Percentiles rank a stretch among this genome's conserved stretches.
phyloP scores from a whole-genome alignment of 2,888 invertebrate genomes.

The Trichogramma dendrolimi region DNA sequence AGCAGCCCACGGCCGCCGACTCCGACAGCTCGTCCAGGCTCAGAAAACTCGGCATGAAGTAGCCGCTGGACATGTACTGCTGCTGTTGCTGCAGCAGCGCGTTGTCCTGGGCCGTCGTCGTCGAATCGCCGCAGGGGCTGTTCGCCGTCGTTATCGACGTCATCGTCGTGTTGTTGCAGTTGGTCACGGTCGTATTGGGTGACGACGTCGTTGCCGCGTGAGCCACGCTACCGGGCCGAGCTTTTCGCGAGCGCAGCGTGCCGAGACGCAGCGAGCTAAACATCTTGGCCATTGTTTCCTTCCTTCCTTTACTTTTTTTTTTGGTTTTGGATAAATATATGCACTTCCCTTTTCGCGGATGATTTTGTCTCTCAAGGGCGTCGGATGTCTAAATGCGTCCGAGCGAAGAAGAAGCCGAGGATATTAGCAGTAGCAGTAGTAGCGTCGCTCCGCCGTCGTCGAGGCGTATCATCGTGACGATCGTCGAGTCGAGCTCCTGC shows the following conservation, averaged over 20 bases:
- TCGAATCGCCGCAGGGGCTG: constrained; percentile 45
- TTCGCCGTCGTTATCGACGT: constrained; percentile 22
- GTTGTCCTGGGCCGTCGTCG: constrained; percentile 39
- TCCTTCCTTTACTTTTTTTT: neutral
- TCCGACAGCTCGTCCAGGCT: constrained; percentile 36
- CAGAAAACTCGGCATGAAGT: constrained; percentile 36
- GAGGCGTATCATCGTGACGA: too few relatives aligned
- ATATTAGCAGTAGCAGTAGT: too few relatives aligned
- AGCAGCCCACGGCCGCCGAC: constrained; percentile 28
- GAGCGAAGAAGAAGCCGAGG: too few relatives aligned
- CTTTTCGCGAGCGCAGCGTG: constrained; percentile 48
- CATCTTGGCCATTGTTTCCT: constrained; percentile 40
- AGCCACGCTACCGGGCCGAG: constrained; percentile 48
- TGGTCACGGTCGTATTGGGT: too few relatives aligned
- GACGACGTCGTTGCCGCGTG: neutral
- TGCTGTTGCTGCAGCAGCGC: constrained; percentile 19
- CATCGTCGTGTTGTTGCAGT: too few relatives aligned
- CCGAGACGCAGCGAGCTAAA: constrained; percentile 49
- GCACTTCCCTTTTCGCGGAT: too few relatives aligned
- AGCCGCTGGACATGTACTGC: constrained; percentile 17
- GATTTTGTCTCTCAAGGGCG: neutral
- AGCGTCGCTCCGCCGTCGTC: too few relatives aligned
- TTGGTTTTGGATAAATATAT: too few relatives aligned
- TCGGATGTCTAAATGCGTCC: too few relatives aligned
- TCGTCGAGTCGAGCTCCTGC: too few relatives aligned